Evolutionary conservation across 2,888 invertebrate genomes (phyloP).

Genomic region (Heliconius aoede): DNA sequence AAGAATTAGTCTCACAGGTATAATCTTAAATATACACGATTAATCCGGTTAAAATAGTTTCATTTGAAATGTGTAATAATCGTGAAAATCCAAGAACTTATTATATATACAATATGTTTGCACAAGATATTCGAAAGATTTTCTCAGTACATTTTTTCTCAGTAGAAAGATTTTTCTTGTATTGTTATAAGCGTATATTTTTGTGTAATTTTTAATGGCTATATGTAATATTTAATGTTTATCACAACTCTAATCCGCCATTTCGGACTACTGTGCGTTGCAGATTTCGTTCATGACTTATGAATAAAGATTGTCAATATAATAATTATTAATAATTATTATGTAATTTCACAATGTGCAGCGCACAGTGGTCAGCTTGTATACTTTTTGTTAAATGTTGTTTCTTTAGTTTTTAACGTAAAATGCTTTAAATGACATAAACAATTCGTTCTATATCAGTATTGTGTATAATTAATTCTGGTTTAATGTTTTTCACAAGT

Average conservation of each 20-base stretch:
- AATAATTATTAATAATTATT: no score
- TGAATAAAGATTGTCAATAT: no score
- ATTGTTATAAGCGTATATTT: constrained; percentile 35
- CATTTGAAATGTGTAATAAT: no score
- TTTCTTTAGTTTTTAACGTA: constrained; percentile 72
- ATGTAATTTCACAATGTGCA: constrained; percentile 7
- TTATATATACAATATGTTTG: constrained; percentile 24
- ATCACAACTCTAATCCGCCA: constrained; percentile 60
- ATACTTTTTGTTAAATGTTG: constrained; percentile 69
- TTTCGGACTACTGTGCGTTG: constrained; percentile 50
- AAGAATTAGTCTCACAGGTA: no score
- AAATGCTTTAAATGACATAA: constrained; percentile 78
- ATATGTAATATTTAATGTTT: constrained; percentile 43
- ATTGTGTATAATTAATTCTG: constrained; percentile 63
- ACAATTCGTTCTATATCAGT: constrained; percentile 75
- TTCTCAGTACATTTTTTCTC: constrained; percentile 20
- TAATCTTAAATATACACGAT: no score
- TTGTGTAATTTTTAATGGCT: constrained; percentile 40
- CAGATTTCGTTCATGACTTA: neutral
- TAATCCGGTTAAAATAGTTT: no score
- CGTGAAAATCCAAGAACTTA: no score
- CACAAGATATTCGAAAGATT: constrained; percentile 27
- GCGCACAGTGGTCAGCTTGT: constrained; percentile 34
- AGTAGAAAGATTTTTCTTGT: constrained; percentile 18
- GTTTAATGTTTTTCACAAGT: constrained; percentile 63